Base-by-base conservation (phyloP, 92 coral and sea anemone genomes). In the Umimayanthus kanabou region DNA sequence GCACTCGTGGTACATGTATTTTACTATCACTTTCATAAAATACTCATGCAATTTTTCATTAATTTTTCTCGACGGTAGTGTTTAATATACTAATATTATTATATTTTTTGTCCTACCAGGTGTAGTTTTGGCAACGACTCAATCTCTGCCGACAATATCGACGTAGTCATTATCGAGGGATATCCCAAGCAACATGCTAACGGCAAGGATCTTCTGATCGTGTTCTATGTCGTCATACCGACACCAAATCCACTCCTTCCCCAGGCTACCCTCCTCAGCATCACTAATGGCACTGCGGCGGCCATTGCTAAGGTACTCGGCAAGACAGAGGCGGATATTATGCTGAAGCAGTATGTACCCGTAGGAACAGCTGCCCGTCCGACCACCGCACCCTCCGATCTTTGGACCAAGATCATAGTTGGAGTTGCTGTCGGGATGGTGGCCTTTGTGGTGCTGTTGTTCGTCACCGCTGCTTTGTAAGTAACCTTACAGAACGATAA, bases 121-220 rank as follows among this genome's bases (percentile, higher is more conserved):
- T 45, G 77, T 43, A 73, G 22, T 73, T 8, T 73, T 20, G 40
- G 40, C 3, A 39, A 75, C n/a, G n/a, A 37, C n/a, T 22, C 79
- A 39, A 75, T 75, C 53, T 18, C 53, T 37, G 53, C 79, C 79
- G 23, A 20, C 22, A 25, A 75, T 37, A 39, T 43, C 29, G 79
- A 75, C 4, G 50, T 75, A 2, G 53, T 75, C 18, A 39, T 75
- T 37, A 11, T 18, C 49, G 26, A 39, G 53, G 79, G 79, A 20
- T 75, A 16, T 43, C 79, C 79, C 79, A 39, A 20, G 4, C 79
- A 75, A 39, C 53, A 75, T 49, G 49, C 78, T 33, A 73, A 73
- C n/a, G 79, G 53, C 53, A 75, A 39, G 79, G 53, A 75, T 43
- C 53, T 75, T 39, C 25, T 75, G 29, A 75, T 75, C 16, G 79